A percentile compares a stretch with the other conserved stretches of the same genome.
These are phyloP conservation scores for Donacobius atricapilla DNA, from an alignment of 2,113 vertebrate species.

Conservation along the genomic window DNA sequence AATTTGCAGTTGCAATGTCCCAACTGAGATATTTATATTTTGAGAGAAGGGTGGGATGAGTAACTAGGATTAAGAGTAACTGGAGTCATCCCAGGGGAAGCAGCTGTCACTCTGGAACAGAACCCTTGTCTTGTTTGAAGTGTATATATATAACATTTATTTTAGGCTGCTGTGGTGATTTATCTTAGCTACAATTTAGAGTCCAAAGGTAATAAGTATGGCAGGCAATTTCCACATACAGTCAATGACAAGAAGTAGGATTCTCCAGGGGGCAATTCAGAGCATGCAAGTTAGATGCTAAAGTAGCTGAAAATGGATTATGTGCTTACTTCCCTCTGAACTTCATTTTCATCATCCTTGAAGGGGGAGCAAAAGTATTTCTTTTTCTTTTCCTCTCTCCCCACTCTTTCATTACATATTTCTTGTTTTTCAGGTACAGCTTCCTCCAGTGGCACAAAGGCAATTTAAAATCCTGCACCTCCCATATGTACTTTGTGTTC, in stretches of 20 bases:
- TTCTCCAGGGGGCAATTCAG: constrained; percentile 21
- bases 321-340: not conserved
- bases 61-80: not conserved
- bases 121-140: not conserved
- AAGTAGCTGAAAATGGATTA: constrained; percentile 35
- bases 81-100: not conserved
- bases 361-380: not conserved
- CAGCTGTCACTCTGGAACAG: constrained; percentile 10
- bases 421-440: not conserved
- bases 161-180: constrained; percentile 1
- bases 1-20: not conserved
- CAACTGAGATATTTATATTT: not conserved
- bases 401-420: not conserved
- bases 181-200: constrained; percentile 19
- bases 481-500: not conserved
- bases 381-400: not conserved
- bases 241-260: not conserved
- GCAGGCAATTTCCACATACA: not conserved
- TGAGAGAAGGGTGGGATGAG: not conserved
- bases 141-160: not conserved
- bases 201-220: constrained; percentile 23
- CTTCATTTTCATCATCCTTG: constrained; percentile 16
- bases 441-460: not conserved
- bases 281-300: not conserved
- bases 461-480: not conserved